Percentiles rank a stretch among this genome's conserved stretches.
These are phyloP conservation scores for Tipula helvola DNA, from an alignment of 2,888 invertebrate genomes.

Conservation along the genomic window DNA sequence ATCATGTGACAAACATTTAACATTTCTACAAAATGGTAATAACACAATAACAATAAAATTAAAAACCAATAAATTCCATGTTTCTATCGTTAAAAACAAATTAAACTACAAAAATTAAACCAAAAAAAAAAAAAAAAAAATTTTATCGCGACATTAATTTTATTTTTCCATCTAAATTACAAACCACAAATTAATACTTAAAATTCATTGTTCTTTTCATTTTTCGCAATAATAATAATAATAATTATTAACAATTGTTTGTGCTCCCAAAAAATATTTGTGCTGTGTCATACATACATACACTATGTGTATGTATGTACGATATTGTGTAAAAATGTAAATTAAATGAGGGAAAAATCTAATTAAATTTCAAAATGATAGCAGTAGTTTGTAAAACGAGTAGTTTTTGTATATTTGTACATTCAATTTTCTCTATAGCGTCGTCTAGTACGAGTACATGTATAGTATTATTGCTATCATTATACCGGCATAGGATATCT, in stretches of 20 bases:
- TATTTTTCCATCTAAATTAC: constrained; percentile 4
- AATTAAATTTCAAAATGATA: background rate
- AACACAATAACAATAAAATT: background rate
- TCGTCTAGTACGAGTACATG: background rate
- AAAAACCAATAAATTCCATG: background rate
- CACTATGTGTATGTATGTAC: background rate
- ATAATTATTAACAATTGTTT: background rate
- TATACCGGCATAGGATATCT: background rate
- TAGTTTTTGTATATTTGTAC: background rate
- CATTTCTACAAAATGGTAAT: background rate
- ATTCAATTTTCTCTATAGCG: background rate
- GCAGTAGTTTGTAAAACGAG: background rate
- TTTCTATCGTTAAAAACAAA: background rate
- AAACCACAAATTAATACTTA: constrained; percentile 4
- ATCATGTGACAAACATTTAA: background rate
- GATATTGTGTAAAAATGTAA: background rate
- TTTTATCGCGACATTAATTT: background rate
- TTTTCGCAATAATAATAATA: background rate
- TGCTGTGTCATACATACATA: background rate
- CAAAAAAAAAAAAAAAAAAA: background rate
- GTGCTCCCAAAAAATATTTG: background rate
- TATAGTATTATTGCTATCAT: background rate
- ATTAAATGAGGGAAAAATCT: constrained; percentile 1
- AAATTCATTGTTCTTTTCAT: background rate
- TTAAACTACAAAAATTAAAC: background rate